Evolutionary conservation across 2,113 vertebrate genomes (phyloP), one percentile per base, ranked within the genome.

Genomic region (Acrocephalus kingi): DNA sequence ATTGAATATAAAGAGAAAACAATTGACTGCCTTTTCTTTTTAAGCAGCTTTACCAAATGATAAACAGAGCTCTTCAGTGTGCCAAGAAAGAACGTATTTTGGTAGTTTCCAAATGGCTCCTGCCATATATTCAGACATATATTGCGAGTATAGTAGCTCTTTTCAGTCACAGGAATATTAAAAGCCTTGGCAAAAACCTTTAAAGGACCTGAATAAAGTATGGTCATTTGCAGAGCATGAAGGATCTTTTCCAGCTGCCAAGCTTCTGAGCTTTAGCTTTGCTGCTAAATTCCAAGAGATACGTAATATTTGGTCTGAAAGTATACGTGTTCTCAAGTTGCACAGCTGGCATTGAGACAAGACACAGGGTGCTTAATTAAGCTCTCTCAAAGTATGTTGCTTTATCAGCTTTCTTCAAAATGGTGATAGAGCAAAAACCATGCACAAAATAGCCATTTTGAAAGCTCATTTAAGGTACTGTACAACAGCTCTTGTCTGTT

Each of bases 391-490:
- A 78, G 25, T 49, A n/a, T 64, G 7, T 69, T 90, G 16, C 55
- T 81, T 91, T 86, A 84, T 67, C 11, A 66, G 24, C 35, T 71
- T 92, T 59, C 51, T 84, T 85, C 33, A 72, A 52, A 63, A 45
- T 55, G 13, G 31, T 45, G 33, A 23, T n/a, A 84, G 69, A 89
- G 41, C 15, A 78, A 88, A 88, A 89, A 46, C 2, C 8, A 17
- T 7, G 5, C 43, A 9, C 73, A 74, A 93, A 85, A 33, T 48
- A 45, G 69, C 39, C 15, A 16, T 81, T 94, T 86, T 81, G 43
- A 68, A 92, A 92, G 89, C 73, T 94, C 69, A 49, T 63, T 89
- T 94, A 81, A 94, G 94, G 93, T 94, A 93, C 69, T 86, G 35
- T 77, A 84, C 43, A 54, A 49, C 37, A 80, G 15, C 35, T 92